phyloP scores from a whole-genome alignment of 2,888 invertebrate species.

The Elgonia sp. region DNA sequence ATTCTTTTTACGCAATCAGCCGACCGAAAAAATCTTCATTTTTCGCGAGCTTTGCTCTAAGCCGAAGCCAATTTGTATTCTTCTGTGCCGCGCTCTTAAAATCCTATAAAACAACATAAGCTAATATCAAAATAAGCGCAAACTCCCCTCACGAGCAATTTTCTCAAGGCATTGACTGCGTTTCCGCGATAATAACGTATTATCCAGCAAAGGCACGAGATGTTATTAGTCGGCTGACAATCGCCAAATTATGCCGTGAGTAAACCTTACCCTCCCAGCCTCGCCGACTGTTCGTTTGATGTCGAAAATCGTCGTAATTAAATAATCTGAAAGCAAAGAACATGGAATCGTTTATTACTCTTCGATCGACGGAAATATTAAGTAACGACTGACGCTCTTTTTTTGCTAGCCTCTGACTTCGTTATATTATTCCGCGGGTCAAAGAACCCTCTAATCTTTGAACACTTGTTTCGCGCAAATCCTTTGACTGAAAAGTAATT shows the following conservation, averaged over 20 bases:
- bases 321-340: constrained; percentile 71
- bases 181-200: constrained; percentile 73
- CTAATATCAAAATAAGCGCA: constrained; percentile 62
- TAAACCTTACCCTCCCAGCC: constrained; percentile 9
- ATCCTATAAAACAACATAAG: constrained; percentile 65
- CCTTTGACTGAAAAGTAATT: constrained; percentile 7
- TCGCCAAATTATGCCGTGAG: constrained; percentile 72
- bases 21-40: not conserved
- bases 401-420: constrained; percentile 25
- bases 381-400: constrained; percentile 24
- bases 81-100: constrained; percentile 40
- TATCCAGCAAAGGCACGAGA: constrained; percentile 65
- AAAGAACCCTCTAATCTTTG: constrained; percentile 42
- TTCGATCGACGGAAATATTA: constrained; percentile 54
- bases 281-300: constrained; percentile 68
- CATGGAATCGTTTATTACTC: constrained; percentile 66
- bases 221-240: constrained; percentile 73
- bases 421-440: constrained; percentile 31
- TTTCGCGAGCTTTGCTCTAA: constrained; percentile 27
- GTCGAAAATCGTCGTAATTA: constrained; percentile 74
- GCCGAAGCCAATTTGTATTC: constrained; percentile 58
- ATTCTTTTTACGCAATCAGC: constrained; percentile 17
- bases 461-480: constrained; percentile 5
- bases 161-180: constrained; percentile 69
- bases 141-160: constrained; percentile 63